Evolutionary conservation across 2,797 vertebrate genomes (phyloP).

Genomic region (Cetoscarus ocellatus): DNA sequence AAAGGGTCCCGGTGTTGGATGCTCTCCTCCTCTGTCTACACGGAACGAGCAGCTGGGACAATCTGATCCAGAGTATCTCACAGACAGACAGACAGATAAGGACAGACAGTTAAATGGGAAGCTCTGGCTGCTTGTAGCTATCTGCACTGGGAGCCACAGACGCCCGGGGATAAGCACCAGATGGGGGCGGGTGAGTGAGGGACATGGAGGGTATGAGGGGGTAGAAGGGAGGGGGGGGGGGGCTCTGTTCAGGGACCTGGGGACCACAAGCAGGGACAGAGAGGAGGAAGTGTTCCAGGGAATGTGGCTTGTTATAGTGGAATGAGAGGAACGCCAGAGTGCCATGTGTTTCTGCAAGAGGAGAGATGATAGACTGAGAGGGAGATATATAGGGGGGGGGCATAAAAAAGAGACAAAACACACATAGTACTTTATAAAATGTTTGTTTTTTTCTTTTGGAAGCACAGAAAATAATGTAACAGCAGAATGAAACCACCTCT

Average conservation of each 20-base stretch:
- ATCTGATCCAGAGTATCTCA: constrained; percentile 31
- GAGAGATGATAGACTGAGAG: constrained; percentile 57
- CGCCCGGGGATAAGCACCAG: constrained; percentile 55
- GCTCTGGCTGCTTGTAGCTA: constrained; percentile 50
- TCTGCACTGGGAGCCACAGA: constrained; percentile 63
- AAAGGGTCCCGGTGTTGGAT: constrained; percentile 55
- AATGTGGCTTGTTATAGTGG: constrained; percentile 78
- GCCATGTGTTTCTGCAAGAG: constrained; percentile 73
- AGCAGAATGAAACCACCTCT: no score
- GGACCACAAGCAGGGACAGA: constrained; percentile 56
- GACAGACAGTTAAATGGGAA: constrained; percentile 36
- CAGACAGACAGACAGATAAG: constrained; percentile 27
- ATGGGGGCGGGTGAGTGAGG: constrained; percentile 67
- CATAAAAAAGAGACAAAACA: neutral
- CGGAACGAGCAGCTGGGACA: neutral
- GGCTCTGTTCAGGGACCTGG: constrained; percentile 68
- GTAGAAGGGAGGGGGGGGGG: constrained; percentile 50
- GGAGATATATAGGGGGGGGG: constrained; percentile 11
- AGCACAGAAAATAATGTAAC: no score
- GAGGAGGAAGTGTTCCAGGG: constrained; percentile 85
- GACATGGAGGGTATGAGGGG: constrained; percentile 59
- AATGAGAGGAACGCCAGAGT: constrained; percentile 78
- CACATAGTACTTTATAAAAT: constrained; percentile 5
- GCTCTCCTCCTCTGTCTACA: constrained; percentile 64
- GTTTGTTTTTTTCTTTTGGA: neutral